A percentile compares a stretch with the other conserved stretches of the same genome.
phyloP scores from a whole-genome alignment of 2,797 vertebrate genomes.

The Hemibagrus guttatus region DNA sequence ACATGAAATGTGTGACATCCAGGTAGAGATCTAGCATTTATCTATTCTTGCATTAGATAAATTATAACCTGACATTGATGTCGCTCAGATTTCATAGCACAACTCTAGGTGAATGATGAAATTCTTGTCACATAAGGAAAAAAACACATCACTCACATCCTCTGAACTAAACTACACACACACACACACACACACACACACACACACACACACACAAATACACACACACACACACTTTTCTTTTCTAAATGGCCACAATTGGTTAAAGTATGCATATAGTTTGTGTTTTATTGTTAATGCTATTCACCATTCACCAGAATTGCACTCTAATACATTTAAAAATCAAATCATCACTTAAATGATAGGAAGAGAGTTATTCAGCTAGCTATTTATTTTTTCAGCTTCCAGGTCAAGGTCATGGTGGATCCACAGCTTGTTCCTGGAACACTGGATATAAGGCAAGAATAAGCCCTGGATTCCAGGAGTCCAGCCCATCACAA shows the following conservation, averaged over 20 bases:
- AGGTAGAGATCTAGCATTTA: slow-evolving; percentile 43
- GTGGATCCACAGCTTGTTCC: not conserved
- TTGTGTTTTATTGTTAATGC: not conserved
- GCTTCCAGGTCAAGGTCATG: not conserved
- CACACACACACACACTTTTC: no score
- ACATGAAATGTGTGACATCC: slow-evolving; percentile 42
- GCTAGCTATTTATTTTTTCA: not conserved
- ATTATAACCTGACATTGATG: slow-evolving; percentile 38
- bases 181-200: no score
- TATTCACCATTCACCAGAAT: not conserved
- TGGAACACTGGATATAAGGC: not conserved
- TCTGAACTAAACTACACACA: not conserved
- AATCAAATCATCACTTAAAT: not conserved
- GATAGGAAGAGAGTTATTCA: not conserved
- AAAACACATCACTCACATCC: not conserved
- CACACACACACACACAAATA: no score
- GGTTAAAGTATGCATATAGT: not conserved
- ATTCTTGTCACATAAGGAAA: slow-evolving; percentile 27
- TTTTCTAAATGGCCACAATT: not conserved
- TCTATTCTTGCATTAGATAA: slow-evolving; percentile 44
- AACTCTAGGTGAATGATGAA: not conserved
- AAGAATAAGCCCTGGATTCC: not conserved
- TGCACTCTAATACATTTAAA: not conserved
- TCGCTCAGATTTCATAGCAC: slow-evolving; percentile 37
- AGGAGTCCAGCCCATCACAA: not conserved